Evolutionary conservation across 2,888 invertebrate species (phyloP), one percentile per base, ranked within the genome.

Genomic region (Agriopis aurantiaria): DNA sequence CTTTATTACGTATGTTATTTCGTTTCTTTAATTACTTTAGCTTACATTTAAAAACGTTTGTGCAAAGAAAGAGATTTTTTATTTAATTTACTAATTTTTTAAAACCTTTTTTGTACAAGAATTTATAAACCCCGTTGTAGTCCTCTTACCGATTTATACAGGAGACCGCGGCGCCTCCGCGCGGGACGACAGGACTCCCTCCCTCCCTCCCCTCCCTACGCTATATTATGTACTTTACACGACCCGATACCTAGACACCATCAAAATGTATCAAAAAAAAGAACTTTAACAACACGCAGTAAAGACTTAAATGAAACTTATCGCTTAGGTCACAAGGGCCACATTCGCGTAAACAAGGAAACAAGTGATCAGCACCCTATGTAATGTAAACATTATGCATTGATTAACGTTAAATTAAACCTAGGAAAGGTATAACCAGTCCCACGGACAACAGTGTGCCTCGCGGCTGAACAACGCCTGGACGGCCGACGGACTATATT

Each of bases 1-100:
- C 93, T 94, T 94, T 92, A 91, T 94, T 94, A 94, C 93, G 93
- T 94, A 94, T 94, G 91, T 94, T 91, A 92, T 92, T 93, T 91
- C 91, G 88, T 89, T 91, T 86, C 86, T 80, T 76, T 80, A 82
- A 79, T 81, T 82, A 68, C 62, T 70, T 83, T 92, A 91, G 91
- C 86, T 87, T 88, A 88, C 59, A 82, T 86, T 87, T 87, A 87
- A 88, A 89, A 84, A 85, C 79, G 83, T 91, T 93, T 91, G 93
- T 93, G 93, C 93, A 91, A 92, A 90, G 85, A 84, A 88, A 89
- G 75, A 80, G 80, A 82, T 82, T 87, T 84, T 72, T 71, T 62
- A 57, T 65, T 63, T 71, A 66, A 69, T 65, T 71, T 69, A 77
- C 73, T 75, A 86, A 82, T 82, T 82, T 85, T 84, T 80, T 82